Conservation (phyloP, 2,888 invertebrate genomes). For the Mylabris sibirica region DNA sequence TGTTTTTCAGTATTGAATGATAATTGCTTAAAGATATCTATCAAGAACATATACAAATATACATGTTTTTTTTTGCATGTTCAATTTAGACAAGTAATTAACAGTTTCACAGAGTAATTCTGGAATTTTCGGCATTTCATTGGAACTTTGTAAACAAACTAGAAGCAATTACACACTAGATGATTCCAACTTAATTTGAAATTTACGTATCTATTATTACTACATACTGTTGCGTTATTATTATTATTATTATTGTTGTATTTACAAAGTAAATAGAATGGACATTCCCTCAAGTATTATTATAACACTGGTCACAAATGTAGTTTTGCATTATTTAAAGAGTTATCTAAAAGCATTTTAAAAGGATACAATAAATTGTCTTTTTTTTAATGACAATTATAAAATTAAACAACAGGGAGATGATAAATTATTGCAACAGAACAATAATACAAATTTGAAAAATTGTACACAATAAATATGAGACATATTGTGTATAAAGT, state of each 20-base stretch:
- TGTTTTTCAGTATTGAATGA: neutral
- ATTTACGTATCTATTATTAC: conserved; percentile 14
- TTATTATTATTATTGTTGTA: neutral
- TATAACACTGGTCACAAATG: neutral
- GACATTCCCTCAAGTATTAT: neutral
- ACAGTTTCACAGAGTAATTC: neutral
- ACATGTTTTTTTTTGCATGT: neutral
- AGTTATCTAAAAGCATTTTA: neutral
- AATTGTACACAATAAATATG: neutral
- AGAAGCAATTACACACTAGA: conserved; percentile 18
- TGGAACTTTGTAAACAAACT: conserved; percentile 8
- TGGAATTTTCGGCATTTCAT: conserved; percentile 10
- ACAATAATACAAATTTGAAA: neutral
- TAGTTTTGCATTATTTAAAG: neutral
- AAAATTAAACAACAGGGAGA: neutral
- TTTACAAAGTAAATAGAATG: neutral
- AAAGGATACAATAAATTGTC: neutral
- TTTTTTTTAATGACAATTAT: neutral
- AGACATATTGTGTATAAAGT: neutral
- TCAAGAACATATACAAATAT: neutral
- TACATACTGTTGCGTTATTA: neutral
- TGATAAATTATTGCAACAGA: neutral
- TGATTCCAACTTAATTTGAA: conserved; percentile 26
- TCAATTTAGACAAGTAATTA: neutral
- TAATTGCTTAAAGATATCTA: neutral